Evolutionary conservation across 2,888 invertebrate species (phyloP), one percentile per base, ranked within the genome.

Genomic region (Chorisops tibialis): DNA sequence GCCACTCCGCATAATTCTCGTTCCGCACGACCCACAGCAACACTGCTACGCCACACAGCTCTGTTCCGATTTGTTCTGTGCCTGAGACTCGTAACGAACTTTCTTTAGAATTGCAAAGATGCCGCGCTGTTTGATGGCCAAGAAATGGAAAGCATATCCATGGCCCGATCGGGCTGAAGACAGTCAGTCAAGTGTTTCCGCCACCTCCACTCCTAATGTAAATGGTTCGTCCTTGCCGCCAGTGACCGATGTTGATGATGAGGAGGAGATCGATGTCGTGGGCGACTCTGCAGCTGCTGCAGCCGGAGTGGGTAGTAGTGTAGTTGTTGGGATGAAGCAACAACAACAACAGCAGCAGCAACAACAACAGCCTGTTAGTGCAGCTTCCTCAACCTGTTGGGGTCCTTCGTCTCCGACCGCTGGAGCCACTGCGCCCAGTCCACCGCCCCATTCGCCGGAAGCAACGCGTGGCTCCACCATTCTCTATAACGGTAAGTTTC

Each of bases 51-150:
- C 43, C 43, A 24, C 11, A 30, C 14, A 21, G 56, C 43, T 43
- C 45, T 56, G 12, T 35, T 45, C 18, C 45, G 45, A 35, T 56
- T 43, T 56, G 18, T 56, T 30, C 16, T 43, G 56, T 45, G 43
- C 45, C 45, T 30, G 16, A 45, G 45, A 56, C 56, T 56, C 18
- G 41, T 56, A 16, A 43, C 56, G 35, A 45, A 56, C 45, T 45
- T 43, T 19, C 18, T 56, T 14, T 43, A 43, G 43, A 54, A n/a
- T 2, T 35, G 16, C 35, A 38, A 85, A 82, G 79, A 93, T 93
- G 93, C 93, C 93, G 82, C 91, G 93, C 80, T 93, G 93, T 84
- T 87, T 93, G 80, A 93, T 93, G 92, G 93, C 93, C 75, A 93
- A 93, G 83, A 93, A 93, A 85, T 93, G 93, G 91, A 93, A 93